A percentile compares a stretch with the other conserved stretches of the same genome.
Conservation (phyloP, 2,113 vertebrate species). For the Chaetorhynchus papuensis region DNA sequence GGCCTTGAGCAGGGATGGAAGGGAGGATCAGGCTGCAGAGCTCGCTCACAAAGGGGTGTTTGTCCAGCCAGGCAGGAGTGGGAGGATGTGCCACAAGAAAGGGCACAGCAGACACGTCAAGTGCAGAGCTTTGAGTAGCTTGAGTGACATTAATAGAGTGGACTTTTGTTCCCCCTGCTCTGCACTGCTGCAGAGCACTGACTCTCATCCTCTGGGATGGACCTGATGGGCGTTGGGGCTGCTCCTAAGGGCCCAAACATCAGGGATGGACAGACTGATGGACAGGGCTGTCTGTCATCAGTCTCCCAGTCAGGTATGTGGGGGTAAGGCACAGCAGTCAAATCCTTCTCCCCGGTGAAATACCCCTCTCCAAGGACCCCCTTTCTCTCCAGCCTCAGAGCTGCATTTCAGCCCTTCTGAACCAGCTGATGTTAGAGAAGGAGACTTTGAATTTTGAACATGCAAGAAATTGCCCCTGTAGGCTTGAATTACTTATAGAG, state of each 20-base stretch:
- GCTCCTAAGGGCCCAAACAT: not conserved
- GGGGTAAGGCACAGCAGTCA: not conserved
- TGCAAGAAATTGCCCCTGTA: not conserved
- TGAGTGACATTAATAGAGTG: not conserved
- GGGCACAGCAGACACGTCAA: not conserved
- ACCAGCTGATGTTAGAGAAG: not conserved
- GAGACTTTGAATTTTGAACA: not conserved
- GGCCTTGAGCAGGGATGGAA: not conserved
- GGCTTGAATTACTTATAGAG: not conserved
- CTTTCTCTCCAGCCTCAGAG: not conserved
- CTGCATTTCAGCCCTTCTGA: not conserved
- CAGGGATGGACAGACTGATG: not conserved
- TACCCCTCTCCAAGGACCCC: not conserved
- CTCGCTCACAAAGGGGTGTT: not conserved
- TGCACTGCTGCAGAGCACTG: not conserved
- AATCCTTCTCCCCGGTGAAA: not conserved
- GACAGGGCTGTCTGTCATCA: not conserved
- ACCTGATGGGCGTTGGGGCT: fast-evolving
- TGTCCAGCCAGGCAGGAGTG: not conserved
- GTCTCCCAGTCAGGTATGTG: fast-evolving
- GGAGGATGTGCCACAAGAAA: not conserved
- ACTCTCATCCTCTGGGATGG: not conserved
- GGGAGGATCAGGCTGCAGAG: not conserved
- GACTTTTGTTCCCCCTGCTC: not conserved
- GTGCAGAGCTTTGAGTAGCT: not conserved